Evolutionary conservation across 1,140 invertebrate genomes (phyloP).

Genomic region (Drosophila yakuba): DNA sequence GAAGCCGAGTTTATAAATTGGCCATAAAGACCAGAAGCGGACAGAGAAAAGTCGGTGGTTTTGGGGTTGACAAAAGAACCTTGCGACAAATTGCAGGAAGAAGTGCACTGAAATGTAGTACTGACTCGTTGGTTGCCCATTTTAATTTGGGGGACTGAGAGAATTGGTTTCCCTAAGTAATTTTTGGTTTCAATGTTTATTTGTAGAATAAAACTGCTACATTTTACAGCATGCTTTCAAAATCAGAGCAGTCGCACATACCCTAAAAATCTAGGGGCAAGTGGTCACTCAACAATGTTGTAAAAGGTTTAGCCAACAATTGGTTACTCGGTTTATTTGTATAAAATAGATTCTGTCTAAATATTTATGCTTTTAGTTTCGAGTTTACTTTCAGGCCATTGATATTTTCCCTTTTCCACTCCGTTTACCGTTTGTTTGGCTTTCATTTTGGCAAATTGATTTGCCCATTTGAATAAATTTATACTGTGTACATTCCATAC

Average conservation of each 20-base stretch:
- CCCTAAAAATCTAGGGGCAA: background rate
- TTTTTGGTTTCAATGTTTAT: background rate
- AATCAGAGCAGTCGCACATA: background rate
- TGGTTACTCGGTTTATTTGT: constrained; percentile 28
- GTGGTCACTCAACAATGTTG: constrained; percentile 17
- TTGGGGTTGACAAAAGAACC: constrained; percentile 16
- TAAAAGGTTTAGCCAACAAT: constrained; percentile 37
- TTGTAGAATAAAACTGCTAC: background rate
- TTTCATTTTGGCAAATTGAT: constrained; percentile 51
- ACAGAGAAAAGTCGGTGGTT: constrained; percentile 18
- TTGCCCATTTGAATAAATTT: constrained; percentile 28
- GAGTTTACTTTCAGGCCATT: constrained; percentile 19
- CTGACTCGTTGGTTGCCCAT: constrained; percentile 5
- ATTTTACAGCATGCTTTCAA: background rate
- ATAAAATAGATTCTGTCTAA: constrained; percentile 42
- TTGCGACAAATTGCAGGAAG: constrained; percentile 49
- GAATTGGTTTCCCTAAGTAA: background rate
- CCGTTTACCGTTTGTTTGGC: constrained; percentile 30
- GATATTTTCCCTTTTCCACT: constrained; percentile 19
- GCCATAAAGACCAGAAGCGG: constrained; percentile 50
- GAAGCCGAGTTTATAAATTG: constrained; percentile 56
- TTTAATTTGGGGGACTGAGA: background rate
- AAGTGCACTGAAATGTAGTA: constrained; percentile 8
- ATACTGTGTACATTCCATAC: constrained; percentile 5
- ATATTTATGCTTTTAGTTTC: constrained; percentile 41